Conservation (phyloP, 2,888 invertebrate genomes). For the Frankliniella fusca region DNA sequence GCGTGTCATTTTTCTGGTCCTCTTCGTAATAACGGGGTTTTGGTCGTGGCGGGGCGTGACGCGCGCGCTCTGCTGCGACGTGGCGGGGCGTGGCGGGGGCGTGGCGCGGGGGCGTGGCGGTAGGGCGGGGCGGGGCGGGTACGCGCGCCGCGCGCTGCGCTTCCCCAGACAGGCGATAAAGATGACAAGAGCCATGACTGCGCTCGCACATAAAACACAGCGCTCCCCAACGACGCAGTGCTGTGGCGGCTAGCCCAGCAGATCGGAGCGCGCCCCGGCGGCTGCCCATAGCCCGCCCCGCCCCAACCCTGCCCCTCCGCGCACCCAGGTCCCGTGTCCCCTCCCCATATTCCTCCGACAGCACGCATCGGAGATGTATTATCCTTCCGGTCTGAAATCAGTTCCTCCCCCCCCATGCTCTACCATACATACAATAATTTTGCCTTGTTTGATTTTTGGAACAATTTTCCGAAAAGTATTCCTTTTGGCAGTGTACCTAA, state of each 20-base stretch:
- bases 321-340: background rate
- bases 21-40: background rate
- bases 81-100: no score
- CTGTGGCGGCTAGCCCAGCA: background rate
- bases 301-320: background rate
- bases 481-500: no score
- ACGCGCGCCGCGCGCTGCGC: background rate
- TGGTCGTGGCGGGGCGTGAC: slow-evolving; percentile 1
- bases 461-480: no score
- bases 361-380: slow-evolving; percentile 11
- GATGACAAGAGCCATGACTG: slow-evolving; percentile 24
- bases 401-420: background rate
- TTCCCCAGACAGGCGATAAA: slow-evolving; percentile 25
- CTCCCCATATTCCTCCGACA: no score
- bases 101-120: background rate
- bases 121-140: background rate
- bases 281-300: background rate
- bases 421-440: no score
- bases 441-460: no score
- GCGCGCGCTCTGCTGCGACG: background rate
- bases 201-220: slow-evolving; percentile 21
- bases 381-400: slow-evolving; percentile 5
- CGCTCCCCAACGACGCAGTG: background rate
- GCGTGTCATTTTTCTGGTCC: background rate
- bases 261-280: background rate